Evolutionary conservation across 2,797 vertebrate genomes (phyloP).

Genomic region (Enteromius mattozi): DNA sequence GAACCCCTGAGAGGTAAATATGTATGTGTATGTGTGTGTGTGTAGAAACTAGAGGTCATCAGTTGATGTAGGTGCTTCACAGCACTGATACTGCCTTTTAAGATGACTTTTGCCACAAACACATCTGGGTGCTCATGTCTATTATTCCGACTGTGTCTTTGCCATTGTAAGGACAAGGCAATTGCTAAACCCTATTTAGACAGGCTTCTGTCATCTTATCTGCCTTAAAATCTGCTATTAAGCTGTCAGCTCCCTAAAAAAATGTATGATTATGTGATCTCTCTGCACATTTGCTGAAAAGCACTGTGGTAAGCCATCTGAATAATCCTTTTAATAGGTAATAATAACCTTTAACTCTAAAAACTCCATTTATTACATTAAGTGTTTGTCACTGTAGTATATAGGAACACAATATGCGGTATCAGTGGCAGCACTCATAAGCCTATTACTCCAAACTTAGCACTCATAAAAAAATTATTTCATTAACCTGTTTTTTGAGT

Average conservation of each 20-base stretch:
- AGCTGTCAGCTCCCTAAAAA: neutral
- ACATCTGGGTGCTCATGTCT: neutral
- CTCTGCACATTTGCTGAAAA: constrained; percentile 15
- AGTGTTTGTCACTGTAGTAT: neutral
- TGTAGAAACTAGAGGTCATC: neutral
- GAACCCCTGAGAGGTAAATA: neutral
- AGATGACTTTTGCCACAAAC: neutral
- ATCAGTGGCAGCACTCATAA: neutral
- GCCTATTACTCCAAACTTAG: neutral
- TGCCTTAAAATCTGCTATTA: neutral
- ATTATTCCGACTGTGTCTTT: neutral
- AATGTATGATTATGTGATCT: neutral
- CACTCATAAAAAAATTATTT: neutral
- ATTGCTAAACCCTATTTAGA: neutral
- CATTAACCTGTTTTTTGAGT: neutral
- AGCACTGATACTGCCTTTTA: neutral
- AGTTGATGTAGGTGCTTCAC: neutral
- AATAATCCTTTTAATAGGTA: neutral
- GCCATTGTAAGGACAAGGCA: neutral
- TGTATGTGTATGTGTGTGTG: too few species aligned
- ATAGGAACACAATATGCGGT: neutral
- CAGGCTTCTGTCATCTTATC: neutral
- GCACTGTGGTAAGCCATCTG: neutral
- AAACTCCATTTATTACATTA: neutral
- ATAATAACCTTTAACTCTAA: neutral